These are phyloP conservation scores for Sorex araneus DNA, from an alignment of 2,113 vertebrate species.

Conservation along the genomic window DNA sequence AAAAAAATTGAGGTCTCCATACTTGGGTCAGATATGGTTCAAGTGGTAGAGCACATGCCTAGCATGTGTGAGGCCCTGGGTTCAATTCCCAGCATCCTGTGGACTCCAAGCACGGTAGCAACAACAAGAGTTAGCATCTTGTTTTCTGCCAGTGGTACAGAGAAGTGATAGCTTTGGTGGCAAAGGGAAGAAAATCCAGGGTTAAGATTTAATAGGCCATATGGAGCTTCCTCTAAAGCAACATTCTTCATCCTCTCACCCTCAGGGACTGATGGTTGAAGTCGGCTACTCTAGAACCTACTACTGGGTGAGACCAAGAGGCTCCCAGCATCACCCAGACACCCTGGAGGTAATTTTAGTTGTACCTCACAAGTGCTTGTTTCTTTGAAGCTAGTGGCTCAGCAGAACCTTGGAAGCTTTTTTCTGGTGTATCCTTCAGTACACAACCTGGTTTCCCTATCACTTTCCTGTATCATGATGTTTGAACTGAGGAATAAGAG, in stretches of 20 bases:
- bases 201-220: neutral
- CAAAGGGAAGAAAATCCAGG: neutral
- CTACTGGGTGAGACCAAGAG: too few relatives aligned
- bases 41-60: neutral
- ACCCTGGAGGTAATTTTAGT: too few relatives aligned
- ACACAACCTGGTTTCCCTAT: neutral
- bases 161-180: neutral
- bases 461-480: neutral
- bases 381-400: neutral
- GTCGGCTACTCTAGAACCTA: too few relatives aligned
- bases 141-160: neutral
- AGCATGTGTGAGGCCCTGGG: too few relatives aligned
- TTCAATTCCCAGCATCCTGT: too few relatives aligned
- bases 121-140: neutral
- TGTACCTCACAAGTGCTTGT: too few relatives aligned
- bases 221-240: too few relatives aligned
- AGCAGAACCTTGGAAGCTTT: neutral
- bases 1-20: neutral
- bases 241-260: too few relatives aligned
- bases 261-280: too few relatives aligned
- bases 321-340: too few relatives aligned
- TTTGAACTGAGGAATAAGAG: neutral
- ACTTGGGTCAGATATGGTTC: neutral
- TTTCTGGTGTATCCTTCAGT: neutral
- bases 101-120: too few relatives aligned